Base-by-base conservation (phyloP, 1,140 invertebrate genomes). In the Neomicropteryx cornuta region DNA sequence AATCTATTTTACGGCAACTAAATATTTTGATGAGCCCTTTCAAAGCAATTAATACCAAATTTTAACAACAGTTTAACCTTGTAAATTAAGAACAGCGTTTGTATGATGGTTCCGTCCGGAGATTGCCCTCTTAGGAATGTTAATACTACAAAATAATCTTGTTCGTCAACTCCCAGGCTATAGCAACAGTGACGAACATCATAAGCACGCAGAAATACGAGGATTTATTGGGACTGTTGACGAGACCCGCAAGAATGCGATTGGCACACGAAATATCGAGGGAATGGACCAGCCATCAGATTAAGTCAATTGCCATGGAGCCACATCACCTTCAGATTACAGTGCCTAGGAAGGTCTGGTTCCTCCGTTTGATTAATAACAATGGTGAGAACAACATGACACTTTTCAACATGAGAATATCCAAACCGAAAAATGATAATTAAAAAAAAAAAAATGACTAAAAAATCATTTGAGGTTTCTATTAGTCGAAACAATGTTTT, bases 321-420 rank as follows among this genome's bases (percentile, higher is more conserved):
- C 44, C 48, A 8, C 50, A 58, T 4, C 59, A 65, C 27, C 60
- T 62, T 36, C 60, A 65, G 35, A 62, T 65, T 42, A 53, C 56
- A 10, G 55, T 59, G 2, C 58, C 62, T 10, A 45, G 60, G 10
- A 65, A 58, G 47, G 59, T 65, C 3, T 58, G 63, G 41, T 65
- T 65, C 30, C 62, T 65, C 38, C 53, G 52, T 30, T 60, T 65
- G 30, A 58, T 53, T 27, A 58, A 60, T 14, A 8, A 32, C 6
- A 32, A 6, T n/a, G n/a, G n/a, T n/a, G n/a, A n/a, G n/a, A n/a
- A n/a, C n/a, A n/a, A n/a, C n/a, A n/a, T n/a, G n/a, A n/a, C n/a
- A n/a, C n/a, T n/a, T n/a, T n/a, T n/a, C n/a, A n/a, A n/a, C n/a
- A n/a, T n/a, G n/a, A n/a, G n/a, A n/a, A n/a, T n/a, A n/a, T n/a